Conservation (phyloP, 1,140 invertebrate genomes). For the Rhopalosiphum maidis region DNA sequence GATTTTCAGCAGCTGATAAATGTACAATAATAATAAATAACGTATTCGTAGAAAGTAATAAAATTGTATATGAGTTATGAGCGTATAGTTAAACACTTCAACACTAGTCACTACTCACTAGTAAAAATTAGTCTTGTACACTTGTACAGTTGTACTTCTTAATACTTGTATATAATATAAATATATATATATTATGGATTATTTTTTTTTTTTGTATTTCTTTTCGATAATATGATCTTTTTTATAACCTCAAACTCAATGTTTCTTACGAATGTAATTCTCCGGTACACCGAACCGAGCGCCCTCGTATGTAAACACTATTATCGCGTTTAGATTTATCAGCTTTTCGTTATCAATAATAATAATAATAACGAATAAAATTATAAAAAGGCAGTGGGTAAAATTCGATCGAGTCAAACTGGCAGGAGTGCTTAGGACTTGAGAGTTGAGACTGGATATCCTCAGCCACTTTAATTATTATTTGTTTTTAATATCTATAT, state of each 20-base stretch:
- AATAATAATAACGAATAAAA: not conserved
- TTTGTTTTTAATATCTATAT: not conserved
- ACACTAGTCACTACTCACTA: not conserved
- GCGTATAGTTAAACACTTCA: not conserved
- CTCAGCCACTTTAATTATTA: too few species aligned
- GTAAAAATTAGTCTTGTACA: not conserved
- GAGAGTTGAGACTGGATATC: too few species aligned
- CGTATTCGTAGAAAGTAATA: constrained; percentile 34
- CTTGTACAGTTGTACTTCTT: not conserved
- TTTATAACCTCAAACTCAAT: constrained; percentile 18
- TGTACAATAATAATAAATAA: constrained; percentile 15
- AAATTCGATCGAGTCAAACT: not conserved
- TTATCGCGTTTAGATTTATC: not conserved
- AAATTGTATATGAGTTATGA: not conserved
- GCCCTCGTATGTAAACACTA: not conserved
- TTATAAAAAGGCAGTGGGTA: not conserved
- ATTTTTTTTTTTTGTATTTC: not conserved
- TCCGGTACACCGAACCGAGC: not conserved
- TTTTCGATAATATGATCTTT: not conserved
- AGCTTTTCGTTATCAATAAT: not conserved
- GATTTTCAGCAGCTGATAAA: not conserved
- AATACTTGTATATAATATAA: not conserved
- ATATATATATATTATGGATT: not conserved
- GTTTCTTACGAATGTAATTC: not conserved
- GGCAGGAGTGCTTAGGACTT: not conserved